Percentiles rank a stretch among this genome's conserved stretches.
Evolutionary conservation across 2,888 invertebrate species (phyloP).

Genomic region (Philaethria dido): DNA sequence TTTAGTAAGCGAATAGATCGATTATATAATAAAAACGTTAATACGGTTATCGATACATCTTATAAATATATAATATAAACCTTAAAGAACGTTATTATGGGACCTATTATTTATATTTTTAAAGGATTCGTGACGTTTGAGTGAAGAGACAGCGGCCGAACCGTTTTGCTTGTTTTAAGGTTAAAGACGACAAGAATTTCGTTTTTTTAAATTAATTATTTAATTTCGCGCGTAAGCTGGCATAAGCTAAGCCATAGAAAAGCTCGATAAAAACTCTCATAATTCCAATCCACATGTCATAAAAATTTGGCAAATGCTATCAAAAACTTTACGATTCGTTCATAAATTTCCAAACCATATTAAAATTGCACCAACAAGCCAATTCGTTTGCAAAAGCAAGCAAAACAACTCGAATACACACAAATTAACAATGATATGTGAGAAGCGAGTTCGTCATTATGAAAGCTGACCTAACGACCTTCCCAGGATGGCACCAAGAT

Average conservation of each 20-base stretch:
- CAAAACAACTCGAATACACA: conserved; percentile 79
- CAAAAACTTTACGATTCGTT: conserved; percentile 6
- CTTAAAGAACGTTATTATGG: conserved; percentile 11
- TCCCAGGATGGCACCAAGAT: conserved; percentile 57
- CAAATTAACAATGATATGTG: conserved; percentile 72
- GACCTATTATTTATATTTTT: background rate
- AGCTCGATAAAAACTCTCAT: conserved; percentile 26
- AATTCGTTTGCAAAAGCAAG: conserved; percentile 69
- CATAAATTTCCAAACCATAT: conserved; percentile 12
- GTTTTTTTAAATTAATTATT: conserved; percentile 23
- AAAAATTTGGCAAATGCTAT: conserved; percentile 15
- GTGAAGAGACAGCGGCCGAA: conserved; percentile 39
- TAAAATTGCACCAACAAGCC: conserved; percentile 44
- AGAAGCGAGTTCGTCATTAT: conserved; percentile 77
- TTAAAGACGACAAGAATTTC: conserved; percentile 1
- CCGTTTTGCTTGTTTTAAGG: conserved; percentile 47
- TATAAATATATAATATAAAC: no score
- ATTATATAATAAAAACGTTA: background rate
- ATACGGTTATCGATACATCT: background rate
- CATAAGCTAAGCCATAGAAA: conserved; percentile 37
- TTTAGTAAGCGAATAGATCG: background rate
- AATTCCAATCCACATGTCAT: conserved; percentile 17
- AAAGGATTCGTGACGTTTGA: conserved; percentile 1
- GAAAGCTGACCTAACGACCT: conserved; percentile 75
- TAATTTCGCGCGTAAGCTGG: conserved; percentile 31